Evolutionary conservation across 2,113 vertebrate species (phyloP), one percentile per base, ranked within the genome.

Genomic region (Octodon degus): DNA sequence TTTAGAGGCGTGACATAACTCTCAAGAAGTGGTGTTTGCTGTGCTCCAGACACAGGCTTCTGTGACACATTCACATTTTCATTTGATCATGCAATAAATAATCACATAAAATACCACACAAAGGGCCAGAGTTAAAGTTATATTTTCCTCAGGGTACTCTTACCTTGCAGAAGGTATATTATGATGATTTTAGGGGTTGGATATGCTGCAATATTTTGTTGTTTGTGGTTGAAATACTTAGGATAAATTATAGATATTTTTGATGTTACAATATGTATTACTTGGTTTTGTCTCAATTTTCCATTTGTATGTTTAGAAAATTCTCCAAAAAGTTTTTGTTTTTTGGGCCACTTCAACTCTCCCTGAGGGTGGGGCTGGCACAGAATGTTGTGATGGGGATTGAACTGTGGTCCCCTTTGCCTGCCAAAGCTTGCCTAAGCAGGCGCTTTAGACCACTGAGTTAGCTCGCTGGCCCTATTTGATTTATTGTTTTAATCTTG

Each of bases 71-170:
- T 95, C 85, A 95, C 4, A 0, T 96, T 98, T 97, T 87, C 40
- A 58, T 95, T 97, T 79, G 40, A 65, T 97, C 63, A 4, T 84
- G 86, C n/a, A 90, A 88, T 93, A 97, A 98, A 96, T 97, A 87
- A 95, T 47, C 94, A 96, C 74, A 87, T 83, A 40, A 94, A 94
- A 95, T 68, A 37, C 27, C 68, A n/a, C 93, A 87, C 86, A 96
- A 95, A 94, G 90, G 86, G 16, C 43, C 53, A 86, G 40, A 89
- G 92, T 68, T 80, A 97, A 87, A 93, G 68, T 95, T 96, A 94
- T 91, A 93, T 55, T 97, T 96, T 65, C 24, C 79, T 96, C 76
- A 62, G 77, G 37, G 83, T 62, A 58, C 91, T n/a, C 40, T 92
- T 94, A 90, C 82, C 11, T 11, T 90, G 30, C n/a, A 94, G 76